Base-by-base conservation (phyloP, 2,797 vertebrate genomes). In the Dermochelys coriacea region DNA sequence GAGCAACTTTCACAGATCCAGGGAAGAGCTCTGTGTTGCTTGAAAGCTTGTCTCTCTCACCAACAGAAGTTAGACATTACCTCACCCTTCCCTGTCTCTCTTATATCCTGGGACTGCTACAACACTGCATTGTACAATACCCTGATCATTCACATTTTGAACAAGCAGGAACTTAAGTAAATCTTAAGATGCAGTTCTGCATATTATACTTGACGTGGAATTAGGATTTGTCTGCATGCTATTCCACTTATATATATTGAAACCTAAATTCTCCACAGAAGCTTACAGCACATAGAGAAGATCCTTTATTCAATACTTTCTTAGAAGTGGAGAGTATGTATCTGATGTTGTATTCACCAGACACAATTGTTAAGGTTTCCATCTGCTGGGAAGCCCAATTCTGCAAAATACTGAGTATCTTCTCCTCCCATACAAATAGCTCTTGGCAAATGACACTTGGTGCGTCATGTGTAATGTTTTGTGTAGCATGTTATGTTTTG, bases 61-160 rank as follows among this genome's bases (percentile, higher is more conserved):
- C 82, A 86, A 25, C 2, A 47, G 6, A 51, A 57, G 52, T 21
- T 6, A 80, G 54, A 55, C 23, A 54, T 55, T 27, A 57, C 25
- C 25, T 57, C 55, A 29, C 27, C 55, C 55, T 57, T 11, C 5
- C 34, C 21, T 79, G 34, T 0, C 1, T 8, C 1, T 45, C 78
- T 19, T 85, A 68, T 68, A 78, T 27, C 74, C 82, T 6, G 19
- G 87, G 4, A 2, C 25, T 27, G 55, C 55, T 57, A 57, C 25
- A 57, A 27, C 55, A 12, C 55, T 57, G 55, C 25, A 23, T 57
- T 11, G 4, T 57, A 57, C 23, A 57, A 27, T 57, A 27, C 25
- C 55, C 9, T 25, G 25, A 27, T 57, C 55, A 57, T 57, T 27
- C 21, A 27, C 54, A 55, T 55, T 55, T 27, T 57, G 55, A 57